phyloP scores from a whole-genome alignment of 2,888 invertebrate genomes.

The Agrotis clavis region DNA sequence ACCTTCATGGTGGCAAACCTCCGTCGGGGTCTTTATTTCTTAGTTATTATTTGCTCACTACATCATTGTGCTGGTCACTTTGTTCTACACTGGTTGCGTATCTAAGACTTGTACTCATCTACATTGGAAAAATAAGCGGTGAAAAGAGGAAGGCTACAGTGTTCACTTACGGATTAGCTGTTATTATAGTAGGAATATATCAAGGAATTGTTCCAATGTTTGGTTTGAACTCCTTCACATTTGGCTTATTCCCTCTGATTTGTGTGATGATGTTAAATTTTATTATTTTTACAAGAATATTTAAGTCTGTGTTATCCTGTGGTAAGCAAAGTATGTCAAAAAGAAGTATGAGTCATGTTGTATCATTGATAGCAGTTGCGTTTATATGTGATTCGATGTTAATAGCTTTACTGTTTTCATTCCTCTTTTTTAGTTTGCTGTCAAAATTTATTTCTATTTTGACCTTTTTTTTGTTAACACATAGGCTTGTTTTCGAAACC shows the following conservation, averaged over 20 bases:
- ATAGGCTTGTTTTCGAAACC: slow-evolving; percentile 50
- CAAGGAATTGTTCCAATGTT: slow-evolving; percentile 15
- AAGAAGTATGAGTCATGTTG: slow-evolving; percentile 41
- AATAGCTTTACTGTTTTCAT: slow-evolving; percentile 7
- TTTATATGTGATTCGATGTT: slow-evolving; percentile 49
- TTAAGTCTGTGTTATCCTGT: slow-evolving; percentile 46
- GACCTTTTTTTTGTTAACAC: slow-evolving; percentile 13
- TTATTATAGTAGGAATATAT: slow-evolving; percentile 13
- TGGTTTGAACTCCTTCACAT: not conserved
- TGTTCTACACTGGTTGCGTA: slow-evolving; percentile 49
- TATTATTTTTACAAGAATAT: slow-evolving; percentile 44
- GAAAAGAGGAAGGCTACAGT: slow-evolving; percentile 52
- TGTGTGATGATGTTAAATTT: slow-evolving; percentile 28
- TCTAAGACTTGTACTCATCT: slow-evolving; percentile 52
- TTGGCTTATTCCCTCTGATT: not conserved
- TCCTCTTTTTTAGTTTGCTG: fast-evolving
- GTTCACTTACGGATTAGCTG: slow-evolving; percentile 23
- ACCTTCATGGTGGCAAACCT: no score
- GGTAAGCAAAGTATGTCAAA: slow-evolving; percentile 37
- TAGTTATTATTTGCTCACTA: slow-evolving; percentile 25
- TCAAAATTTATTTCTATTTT: not conserved
- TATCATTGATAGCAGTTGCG: slow-evolving; percentile 52
- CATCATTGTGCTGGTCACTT: slow-evolving; percentile 52
- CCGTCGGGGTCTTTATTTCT: not conserved
- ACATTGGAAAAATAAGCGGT: slow-evolving; percentile 40